Evolutionary conservation across 2,888 invertebrate genomes (phyloP).

Genomic region (Phaonia tiefii): DNA sequence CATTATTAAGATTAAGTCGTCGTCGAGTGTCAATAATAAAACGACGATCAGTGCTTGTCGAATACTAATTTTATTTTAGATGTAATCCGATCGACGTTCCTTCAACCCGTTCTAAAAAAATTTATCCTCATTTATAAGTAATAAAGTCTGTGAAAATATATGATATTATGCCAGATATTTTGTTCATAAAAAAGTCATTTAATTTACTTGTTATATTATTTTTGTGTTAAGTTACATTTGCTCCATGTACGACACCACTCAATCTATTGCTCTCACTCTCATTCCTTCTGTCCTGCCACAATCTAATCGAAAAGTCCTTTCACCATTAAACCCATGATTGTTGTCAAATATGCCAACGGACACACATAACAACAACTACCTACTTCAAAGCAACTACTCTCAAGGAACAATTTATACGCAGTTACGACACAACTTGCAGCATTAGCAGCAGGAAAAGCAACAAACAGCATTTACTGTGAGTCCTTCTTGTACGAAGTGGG

Average conservation of each 20-base stretch:
- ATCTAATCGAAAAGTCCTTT: not conserved
- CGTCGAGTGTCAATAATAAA: no score
- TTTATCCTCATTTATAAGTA: no score
- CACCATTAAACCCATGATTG: slow-evolving; percentile 26
- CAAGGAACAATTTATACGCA: slow-evolving; percentile 36
- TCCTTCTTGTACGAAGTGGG: no score
- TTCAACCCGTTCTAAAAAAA: no score
- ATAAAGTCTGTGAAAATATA: not conserved
- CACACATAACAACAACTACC: slow-evolving; percentile 23
- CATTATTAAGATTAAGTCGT: no score
- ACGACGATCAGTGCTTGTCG: no score
- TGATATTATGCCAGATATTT: not conserved
- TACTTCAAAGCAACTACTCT: slow-evolving; percentile 25
- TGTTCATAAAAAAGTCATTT: slow-evolving; percentile 43
- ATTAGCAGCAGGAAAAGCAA: not conserved
- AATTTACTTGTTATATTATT: slow-evolving; percentile 40
- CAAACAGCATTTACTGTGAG: not conserved
- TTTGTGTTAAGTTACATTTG: not conserved
- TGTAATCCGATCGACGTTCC: no score
- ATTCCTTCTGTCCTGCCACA: not conserved
- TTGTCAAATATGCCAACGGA: slow-evolving; percentile 39
- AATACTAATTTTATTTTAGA: no score
- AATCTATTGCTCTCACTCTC: not conserved
- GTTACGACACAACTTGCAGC: slow-evolving; percentile 19
- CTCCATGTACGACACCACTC: not conserved